These are phyloP conservation scores for Chlorops oryzae DNA, from an alignment of 1,140 invertebrate species.

Conservation along the genomic window DNA sequence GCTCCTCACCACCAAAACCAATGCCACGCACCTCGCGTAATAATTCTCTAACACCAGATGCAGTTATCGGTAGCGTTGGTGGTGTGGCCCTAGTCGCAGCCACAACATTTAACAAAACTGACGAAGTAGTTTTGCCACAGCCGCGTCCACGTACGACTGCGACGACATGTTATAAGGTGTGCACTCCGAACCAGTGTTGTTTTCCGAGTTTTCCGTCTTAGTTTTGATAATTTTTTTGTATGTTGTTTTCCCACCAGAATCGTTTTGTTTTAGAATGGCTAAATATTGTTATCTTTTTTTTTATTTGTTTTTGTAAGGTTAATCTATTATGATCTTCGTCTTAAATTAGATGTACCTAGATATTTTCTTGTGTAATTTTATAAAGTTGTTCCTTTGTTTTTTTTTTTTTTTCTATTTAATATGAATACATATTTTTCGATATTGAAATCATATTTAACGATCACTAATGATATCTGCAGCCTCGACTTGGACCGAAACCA, in stretches of 20 bases:
- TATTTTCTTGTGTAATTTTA: background rate
- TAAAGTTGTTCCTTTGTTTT: background rate
- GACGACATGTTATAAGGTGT: conserved; percentile 48
- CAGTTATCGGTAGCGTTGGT: conserved; percentile 7
- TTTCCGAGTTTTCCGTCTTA: background rate
- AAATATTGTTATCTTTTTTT: conserved; percentile 7
- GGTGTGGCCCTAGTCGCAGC: conserved; percentile 18
- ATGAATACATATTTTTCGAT: background rate
- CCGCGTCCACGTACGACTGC: conserved; percentile 68
- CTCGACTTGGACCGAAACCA: conserved; percentile 72
- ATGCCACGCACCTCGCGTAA: conserved; percentile 63
- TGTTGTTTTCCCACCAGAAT: background rate
- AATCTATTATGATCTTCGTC: background rate
- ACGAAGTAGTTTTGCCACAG: conserved; percentile 51
- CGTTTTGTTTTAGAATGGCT: background rate
- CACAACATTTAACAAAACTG: conserved; percentile 7
- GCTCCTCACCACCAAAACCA: conserved; percentile 62
- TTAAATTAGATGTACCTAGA: background rate
- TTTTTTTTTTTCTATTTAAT: background rate
- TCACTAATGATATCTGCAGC: conserved; percentile 49
- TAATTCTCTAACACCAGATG: conserved; percentile 56
- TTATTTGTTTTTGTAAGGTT: background rate
- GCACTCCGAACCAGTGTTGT: no score
- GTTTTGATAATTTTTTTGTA: background rate
- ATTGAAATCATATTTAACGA: no score